Base-by-base conservation (phyloP, 2,113 vertebrate species). In the Centropus bengalensis region DNA sequence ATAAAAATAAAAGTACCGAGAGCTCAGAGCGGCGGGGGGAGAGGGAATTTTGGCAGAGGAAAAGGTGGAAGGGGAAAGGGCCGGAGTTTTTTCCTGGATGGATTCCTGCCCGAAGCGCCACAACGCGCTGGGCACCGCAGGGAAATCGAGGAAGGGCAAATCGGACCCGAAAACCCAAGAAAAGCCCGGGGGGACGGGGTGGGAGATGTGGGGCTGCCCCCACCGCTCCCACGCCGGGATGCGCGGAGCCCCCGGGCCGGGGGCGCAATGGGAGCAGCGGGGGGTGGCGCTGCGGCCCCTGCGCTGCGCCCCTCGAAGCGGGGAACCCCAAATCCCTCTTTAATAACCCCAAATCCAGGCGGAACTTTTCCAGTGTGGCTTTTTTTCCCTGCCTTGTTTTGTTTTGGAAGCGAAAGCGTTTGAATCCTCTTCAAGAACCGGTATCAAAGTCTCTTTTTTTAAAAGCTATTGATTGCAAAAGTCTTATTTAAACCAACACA, bases 401-500 rank as follows among this genome's bases (percentile, higher is more conserved):
- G 86, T 74, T 96, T 93, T 49, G 88, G 92, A 95, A 90, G 68
- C 30, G 79, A 95, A 94, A 94, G 80, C 92, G 76, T 91, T 96
- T 92, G 94, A 95, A 93, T 91, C 86, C 89, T 91, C 92, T 97
- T 96, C 86, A 92, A 95, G 84, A 92, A 94, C 74, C n/a, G 79
- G 94, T 93, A 96, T 97, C 96, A 95, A 97, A 97, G 96, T 96
- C 91, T 78, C 93, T 78, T 78, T 94, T 95, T 97, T 91, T 33
- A 21, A 22, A 88, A 92, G 94, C 84, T 95, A 97, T 97, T 89
- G 96, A 97, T 97, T 95, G 94, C 59, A 71, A 93, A 96, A 97
- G 96, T 97, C 96, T 97, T 97, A 97, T 97, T 97, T 97, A 97
- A 97, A 96, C 95, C 94, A 96, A 96, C 96, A 96, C 97, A 96